These are phyloP conservation scores for Lasioglossum albipes DNA, from an alignment of 1,140 invertebrate genomes.

Conservation along the genomic window DNA sequence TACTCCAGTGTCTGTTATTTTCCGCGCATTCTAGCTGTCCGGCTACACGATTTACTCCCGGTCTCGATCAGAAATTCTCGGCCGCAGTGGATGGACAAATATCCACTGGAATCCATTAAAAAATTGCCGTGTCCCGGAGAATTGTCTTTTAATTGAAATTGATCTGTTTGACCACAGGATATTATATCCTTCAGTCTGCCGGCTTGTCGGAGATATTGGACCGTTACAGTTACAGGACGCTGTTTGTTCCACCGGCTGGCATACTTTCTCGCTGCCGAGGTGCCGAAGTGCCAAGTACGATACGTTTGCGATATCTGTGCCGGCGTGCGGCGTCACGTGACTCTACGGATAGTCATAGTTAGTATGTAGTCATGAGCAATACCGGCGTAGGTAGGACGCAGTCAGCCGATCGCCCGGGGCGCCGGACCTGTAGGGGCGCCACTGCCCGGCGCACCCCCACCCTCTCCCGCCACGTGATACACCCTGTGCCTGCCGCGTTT, in stretches of 20 bases:
- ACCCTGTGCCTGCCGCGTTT: too few species aligned
- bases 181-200: slow-evolving; percentile 22
- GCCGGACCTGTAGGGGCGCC: too few species aligned
- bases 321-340: too few species aligned
- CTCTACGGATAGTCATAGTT: too few species aligned
- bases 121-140: slow-evolving; percentile 47
- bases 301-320: too few species aligned
- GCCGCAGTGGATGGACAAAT: slow-evolving; percentile 52
- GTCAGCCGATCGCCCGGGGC: too few species aligned
- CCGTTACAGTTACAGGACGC: not conserved
- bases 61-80: slow-evolving; percentile 62
- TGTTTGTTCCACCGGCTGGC: slow-evolving; percentile 18
- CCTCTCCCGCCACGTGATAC: too few species aligned
- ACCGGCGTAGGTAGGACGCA: too few species aligned
- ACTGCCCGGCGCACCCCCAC: too few species aligned
- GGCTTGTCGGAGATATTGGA: not conserved
- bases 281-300: too few species aligned
- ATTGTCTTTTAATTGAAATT: slow-evolving; percentile 39
- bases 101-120: slow-evolving; percentile 59
- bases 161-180: slow-evolving; percentile 14
- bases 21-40: slow-evolving; percentile 65
- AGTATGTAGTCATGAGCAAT: too few species aligned
- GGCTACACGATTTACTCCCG: slow-evolving; percentile 61
- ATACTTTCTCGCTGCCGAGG: not conserved
- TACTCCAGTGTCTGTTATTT: slow-evolving; percentile 69